Evolutionary conservation across 2,888 invertebrate genomes (phyloP).

Genomic region (Ormyrus rosae): DNA sequence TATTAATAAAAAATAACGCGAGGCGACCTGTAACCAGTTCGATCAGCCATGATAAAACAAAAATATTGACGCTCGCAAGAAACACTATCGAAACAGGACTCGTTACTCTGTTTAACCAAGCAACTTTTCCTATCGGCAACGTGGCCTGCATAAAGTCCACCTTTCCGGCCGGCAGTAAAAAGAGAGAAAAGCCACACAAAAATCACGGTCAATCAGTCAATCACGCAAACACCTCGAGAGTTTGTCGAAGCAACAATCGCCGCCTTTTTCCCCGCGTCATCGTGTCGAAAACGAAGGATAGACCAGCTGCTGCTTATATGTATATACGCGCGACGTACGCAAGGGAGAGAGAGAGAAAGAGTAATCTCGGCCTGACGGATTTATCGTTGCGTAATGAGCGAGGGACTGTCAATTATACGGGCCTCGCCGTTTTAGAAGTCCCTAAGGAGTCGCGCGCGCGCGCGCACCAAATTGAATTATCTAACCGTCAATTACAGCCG

Average conservation of each 20-base stretch:
- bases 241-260: slow-evolving; percentile 36
- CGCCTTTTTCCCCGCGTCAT: slow-evolving; percentile 7
- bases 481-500: slow-evolving; percentile 21
- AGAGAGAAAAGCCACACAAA: background rate
- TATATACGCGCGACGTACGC: background rate
- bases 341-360: background rate
- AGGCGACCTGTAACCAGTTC: background rate
- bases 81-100: background rate
- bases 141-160: background rate
- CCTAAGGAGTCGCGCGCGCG: background rate
- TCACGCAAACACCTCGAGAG: slow-evolving; percentile 12
- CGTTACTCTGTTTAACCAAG: too few species aligned
- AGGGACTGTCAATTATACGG: background rate
- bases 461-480: slow-evolving; percentile 25
- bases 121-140: too few species aligned
- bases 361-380: background rate
- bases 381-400: too few species aligned
- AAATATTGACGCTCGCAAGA: slow-evolving; percentile 35
- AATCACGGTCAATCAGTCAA: slow-evolving; percentile 40
- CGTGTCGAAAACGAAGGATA: slow-evolving; percentile 18
- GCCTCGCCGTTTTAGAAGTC: background rate
- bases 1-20: slow-evolving; percentile 1
- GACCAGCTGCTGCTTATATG: background rate
- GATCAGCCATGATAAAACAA: background rate
- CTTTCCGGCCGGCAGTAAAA: background rate